These are phyloP conservation scores for Drosophila infuscata DNA, from an alignment of 2,888 invertebrate genomes.

Conservation along the genomic window DNA sequence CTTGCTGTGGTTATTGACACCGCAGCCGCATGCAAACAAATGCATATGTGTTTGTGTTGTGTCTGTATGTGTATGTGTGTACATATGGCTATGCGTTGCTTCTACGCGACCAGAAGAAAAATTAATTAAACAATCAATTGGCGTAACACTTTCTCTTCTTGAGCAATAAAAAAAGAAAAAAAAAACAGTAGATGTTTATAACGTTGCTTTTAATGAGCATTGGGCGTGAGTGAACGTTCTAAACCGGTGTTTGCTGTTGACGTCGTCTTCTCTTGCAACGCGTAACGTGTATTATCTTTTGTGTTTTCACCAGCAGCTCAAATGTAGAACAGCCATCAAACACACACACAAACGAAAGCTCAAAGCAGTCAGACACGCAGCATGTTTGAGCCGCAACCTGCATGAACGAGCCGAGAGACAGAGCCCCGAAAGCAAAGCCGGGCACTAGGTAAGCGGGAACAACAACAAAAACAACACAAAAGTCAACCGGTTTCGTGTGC, in stretches of 20 bases:
- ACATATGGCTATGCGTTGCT: constrained; percentile 21
- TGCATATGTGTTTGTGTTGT: neutral
- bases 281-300: constrained; percentile 9
- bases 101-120: constrained; percentile 52
- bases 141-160: constrained; percentile 81
- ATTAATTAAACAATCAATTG: constrained; percentile 79
- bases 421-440: constrained; percentile 47
- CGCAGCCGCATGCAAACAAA: constrained; percentile 36
- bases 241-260: constrained; percentile 50
- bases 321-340: constrained; percentile 62
- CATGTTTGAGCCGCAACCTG: constrained; percentile 69
- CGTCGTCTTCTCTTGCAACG: constrained; percentile 6
- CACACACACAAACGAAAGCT: constrained; percentile 37
- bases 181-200: constrained; percentile 53
- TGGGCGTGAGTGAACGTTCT: constrained; percentile 74
- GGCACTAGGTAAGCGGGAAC: constrained; percentile 67
- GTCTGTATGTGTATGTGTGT: constrained; percentile 4
- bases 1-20: constrained; percentile 69
- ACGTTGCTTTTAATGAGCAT: constrained; percentile 42
- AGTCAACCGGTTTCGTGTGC: constrained; percentile 64
- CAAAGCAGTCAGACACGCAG: constrained; percentile 26
- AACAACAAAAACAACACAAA: constrained; percentile 6
- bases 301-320: constrained; percentile 57
- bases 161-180: constrained; percentile 61
- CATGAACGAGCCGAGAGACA: constrained; percentile 51